phyloP scores from a whole-genome alignment of 2,797 vertebrate genomes.

The Jordanella pulchra region DNA sequence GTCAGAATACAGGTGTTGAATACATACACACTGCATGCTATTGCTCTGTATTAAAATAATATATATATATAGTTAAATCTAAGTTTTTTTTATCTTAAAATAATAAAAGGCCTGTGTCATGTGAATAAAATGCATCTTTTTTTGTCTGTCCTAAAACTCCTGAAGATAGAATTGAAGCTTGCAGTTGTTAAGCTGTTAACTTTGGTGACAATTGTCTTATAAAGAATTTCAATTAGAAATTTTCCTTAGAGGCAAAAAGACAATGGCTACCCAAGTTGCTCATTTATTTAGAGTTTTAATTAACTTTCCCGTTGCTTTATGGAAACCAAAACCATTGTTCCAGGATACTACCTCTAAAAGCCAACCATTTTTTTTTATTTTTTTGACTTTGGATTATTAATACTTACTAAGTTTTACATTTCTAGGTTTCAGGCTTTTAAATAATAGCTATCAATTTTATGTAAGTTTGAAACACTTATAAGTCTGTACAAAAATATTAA shows the following conservation, averaged over 20 bases:
- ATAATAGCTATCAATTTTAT: background rate
- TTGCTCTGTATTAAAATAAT: no score
- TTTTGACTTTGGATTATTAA: slow-evolving; percentile 7
- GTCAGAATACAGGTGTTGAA: no score
- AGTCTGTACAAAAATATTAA: background rate
- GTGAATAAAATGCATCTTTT: background rate
- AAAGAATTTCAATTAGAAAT: background rate
- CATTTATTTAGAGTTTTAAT: background rate
- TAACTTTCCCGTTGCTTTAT: background rate
- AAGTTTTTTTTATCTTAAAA: no score
- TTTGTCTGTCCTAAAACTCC: background rate
- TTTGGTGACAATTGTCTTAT: background rate
- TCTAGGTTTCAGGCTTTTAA: background rate
- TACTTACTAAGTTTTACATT: background rate
- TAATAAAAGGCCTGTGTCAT: no score
- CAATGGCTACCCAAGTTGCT: background rate
- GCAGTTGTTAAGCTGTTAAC: background rate
- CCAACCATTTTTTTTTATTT: background rate
- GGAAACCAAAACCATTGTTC: background rate
- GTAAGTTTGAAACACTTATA: background rate
- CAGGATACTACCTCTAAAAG: background rate
- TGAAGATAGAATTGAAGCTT: background rate
- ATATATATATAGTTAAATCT: no score
- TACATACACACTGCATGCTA: no score
- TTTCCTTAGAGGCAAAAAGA: background rate